Evolutionary conservation across 2,888 invertebrate genomes (phyloP).

Genomic region (Anagyrus pseudococci): DNA sequence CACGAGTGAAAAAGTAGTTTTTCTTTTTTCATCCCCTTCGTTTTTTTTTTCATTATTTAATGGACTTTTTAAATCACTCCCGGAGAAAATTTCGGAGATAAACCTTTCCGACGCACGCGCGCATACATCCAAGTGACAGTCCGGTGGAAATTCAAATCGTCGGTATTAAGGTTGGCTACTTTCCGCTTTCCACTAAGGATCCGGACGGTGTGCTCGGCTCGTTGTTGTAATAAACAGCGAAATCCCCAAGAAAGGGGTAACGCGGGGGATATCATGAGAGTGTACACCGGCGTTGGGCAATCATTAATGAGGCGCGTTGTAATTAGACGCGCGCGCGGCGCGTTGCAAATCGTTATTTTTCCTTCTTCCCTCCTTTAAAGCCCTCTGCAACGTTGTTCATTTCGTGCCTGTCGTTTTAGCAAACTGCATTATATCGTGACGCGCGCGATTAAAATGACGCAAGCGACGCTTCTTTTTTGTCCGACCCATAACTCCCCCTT

Average conservation of each 20-base stretch:
- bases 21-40: not conserved
- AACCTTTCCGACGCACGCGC: too few relatives aligned
- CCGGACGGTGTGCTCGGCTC: not conserved
- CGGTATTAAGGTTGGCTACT: too few relatives aligned
- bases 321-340: slow-evolving; percentile 15
- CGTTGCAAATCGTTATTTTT: slow-evolving; percentile 17
- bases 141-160: too few relatives aligned
- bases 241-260: not conserved
- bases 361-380: not conserved
- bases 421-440: not conserved
- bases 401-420: slow-evolving; percentile 7
- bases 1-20: not conserved
- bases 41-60: not conserved
- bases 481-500: too few relatives aligned
- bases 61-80: not conserved
- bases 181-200: too few relatives aligned
- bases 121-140: too few relatives aligned
- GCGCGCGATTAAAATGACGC: slow-evolving; percentile 7
- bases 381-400: too few relatives aligned
- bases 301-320: slow-evolving; percentile 19
- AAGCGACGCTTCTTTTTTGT: not conserved
- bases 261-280: slow-evolving; percentile 3
- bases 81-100: not conserved
- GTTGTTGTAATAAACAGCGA: slow-evolving; percentile 19
- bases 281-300: slow-evolving; percentile 20